These are phyloP conservation scores for Pocillopora damicornis DNA, from an alignment of 64 coral and sea anemone genomes.

Conservation along the genomic window DNA sequence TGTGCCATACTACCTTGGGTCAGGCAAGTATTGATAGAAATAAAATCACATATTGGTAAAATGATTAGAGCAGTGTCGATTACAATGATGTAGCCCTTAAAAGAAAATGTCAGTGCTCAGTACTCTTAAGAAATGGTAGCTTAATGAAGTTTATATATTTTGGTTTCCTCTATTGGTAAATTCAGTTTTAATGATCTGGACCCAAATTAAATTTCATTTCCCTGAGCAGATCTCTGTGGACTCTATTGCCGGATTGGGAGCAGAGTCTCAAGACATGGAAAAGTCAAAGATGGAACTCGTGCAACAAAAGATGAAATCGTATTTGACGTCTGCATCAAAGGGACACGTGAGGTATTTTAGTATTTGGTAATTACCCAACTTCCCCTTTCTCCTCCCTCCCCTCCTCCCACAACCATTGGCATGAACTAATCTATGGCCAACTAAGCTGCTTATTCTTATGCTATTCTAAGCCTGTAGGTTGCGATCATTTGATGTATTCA, in stretches of 20 bases:
- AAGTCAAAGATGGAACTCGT: neutral
- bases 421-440: too few relatives aligned
- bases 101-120: too few relatives aligned
- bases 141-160: neutral
- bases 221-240: neutral
- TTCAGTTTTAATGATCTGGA: neutral
- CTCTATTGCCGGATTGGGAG: neutral
- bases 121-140: too few relatives aligned
- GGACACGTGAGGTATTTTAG: neutral
- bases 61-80: too few relatives aligned
- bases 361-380: too few relatives aligned
- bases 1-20: neutral
- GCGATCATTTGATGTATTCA: constrained; percentile 52
- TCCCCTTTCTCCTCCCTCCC: too few relatives aligned
- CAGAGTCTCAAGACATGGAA: neutral
- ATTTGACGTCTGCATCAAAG: neutral
- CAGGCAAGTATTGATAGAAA: neutral
- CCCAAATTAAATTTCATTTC: neutral
- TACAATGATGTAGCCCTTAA: too few relatives aligned
- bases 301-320: neutral
- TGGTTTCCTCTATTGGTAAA: neutral
- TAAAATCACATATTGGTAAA: too few relatives aligned
- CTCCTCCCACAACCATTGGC: too few relatives aligned
- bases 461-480: constrained; percentile 22
- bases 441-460: neutral